Base-by-base conservation (phyloP, 2,888 invertebrate genomes). In the Parochlus steinenii region DNA sequence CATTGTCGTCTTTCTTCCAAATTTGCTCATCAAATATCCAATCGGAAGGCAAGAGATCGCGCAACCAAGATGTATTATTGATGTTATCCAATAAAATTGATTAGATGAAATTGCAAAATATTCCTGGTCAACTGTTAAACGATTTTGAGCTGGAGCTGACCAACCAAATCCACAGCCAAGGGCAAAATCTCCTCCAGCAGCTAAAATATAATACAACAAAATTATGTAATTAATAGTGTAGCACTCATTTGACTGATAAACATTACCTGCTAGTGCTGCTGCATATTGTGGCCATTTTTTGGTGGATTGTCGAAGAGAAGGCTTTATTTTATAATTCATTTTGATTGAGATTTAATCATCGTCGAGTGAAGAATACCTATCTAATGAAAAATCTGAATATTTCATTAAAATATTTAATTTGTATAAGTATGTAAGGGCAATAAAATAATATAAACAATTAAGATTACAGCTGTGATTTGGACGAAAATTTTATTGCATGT, bases 151-250 rank as follows among this genome's bases (percentile, higher is more conserved):
- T 25, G 80, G 77, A 0, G 80, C 71, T 2, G 81, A 73, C 82
- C 83, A 85, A 23, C 74, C 81, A 6, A 82, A 59, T 33, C 78
- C 67, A 14, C 75, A 67, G 45, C 83, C 85, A 31, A 75, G 69
- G 1, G 80, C 78, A 38, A 83, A 58, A 2, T 83, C 79, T 25
- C 85, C 85, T 37, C 83, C 62, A 22, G 81, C 77, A 8, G 81
- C 76, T 68, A 61, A 29, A 52, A 34, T 40, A 42, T 19, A 14
- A 14, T 24, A 19, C 10, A 2, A 31, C 15, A 5, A 19, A 12
- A 23, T 24, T 10, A 23, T 19, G 27, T 14, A 12, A n/a, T n/a
- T n/a, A n/a, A n/a, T n/a, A n/a, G n/a, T n/a, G n/a, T n/a, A n/a
- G n/a, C n/a, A n/a, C n/a, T n/a, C n/a, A n/a, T n/a, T n/a, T n/a